Conservation (phyloP, 1,140 invertebrate species). For the Oedothorax gibbosus region DNA sequence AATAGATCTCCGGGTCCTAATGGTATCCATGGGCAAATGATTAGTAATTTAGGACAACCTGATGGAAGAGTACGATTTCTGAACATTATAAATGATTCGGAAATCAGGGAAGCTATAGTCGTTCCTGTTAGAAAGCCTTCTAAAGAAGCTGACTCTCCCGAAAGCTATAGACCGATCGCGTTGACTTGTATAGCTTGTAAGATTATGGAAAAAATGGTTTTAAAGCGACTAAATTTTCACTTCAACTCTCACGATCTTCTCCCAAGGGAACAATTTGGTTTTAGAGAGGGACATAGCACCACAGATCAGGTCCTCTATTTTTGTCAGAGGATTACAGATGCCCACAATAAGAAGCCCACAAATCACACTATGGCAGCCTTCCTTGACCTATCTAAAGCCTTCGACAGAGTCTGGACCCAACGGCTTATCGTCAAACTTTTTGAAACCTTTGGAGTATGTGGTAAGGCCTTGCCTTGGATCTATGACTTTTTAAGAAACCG, state of each 20-base stretch:
- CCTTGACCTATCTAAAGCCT: too few species aligned
- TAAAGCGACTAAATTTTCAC: background rate
- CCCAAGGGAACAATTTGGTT: background rate
- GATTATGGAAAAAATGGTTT: background rate
- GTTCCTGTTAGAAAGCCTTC: background rate
- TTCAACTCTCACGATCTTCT: background rate
- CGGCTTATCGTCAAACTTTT: too few species aligned
- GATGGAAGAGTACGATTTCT: background rate
- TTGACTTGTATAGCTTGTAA: background rate
- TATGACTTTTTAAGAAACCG: too few species aligned
- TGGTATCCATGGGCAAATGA: background rate
- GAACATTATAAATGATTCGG: conserved; percentile 1
- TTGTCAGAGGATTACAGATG: too few species aligned
- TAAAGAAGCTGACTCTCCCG: background rate
- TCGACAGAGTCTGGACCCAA: too few species aligned
- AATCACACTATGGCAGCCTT: too few species aligned
- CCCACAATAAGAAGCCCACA: too few species aligned
- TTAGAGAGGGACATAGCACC: too few species aligned
- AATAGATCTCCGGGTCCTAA: background rate
- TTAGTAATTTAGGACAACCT: too few species aligned
- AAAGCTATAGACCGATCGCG: background rate
- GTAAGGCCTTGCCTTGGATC: too few species aligned
- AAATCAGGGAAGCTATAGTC: background rate
- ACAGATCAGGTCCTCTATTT: too few species aligned
- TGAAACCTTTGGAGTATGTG: too few species aligned